Base-by-base conservation (phyloP, 2,797 vertebrate genomes). In the Sparus aurata region DNA sequence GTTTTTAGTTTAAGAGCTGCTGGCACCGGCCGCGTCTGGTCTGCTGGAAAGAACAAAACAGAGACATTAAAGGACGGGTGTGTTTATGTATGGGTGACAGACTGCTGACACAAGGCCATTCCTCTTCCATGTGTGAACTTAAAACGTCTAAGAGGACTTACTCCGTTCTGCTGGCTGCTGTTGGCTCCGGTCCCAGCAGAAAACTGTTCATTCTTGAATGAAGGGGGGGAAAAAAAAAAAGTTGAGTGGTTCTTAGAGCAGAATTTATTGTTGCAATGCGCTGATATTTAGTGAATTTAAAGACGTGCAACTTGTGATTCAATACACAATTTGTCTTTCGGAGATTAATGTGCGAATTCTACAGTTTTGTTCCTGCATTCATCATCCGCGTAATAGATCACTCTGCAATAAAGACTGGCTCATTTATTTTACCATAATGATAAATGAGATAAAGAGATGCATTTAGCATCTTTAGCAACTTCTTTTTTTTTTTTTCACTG, bases 141-240 rank as follows among this genome's bases (percentile, higher is more conserved):
- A 68, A 68, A 89, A 71, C 45, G 18, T 85, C 82, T 79, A 15
- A 3, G 77, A 84, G 71, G 75, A 91, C 98, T 97, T 96, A 99
- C 98, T 95, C 95, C 86, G 96, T 94, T 80, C 96, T 95, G 93
- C 92, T 82, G 69, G 95, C 95, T 91, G 96, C 94, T 89, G 96
- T 82, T 73, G 96, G 94, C 94, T 98, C 97, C 52, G 95, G 91
- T 91, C 98, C 98, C 93, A 96, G 96, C 92, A 98, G 96, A 93
- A 99, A 97, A 92, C 96, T 98, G 95, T 95, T 97, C 92, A 97
- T 85, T 96, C 97, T 99, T 79, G 69, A 89, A 94, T 7, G 71
- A 72, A 63, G 34, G 34, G 34, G 34, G 34, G 34, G 34, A 34
- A 69, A 63, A 58, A 50, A 50, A 30, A 58, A 65, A 78, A 53